These are phyloP conservation scores for Pristionchus mayeri DNA, from an alignment of 2,888 invertebrate genomes.

Conservation along the genomic window DNA sequence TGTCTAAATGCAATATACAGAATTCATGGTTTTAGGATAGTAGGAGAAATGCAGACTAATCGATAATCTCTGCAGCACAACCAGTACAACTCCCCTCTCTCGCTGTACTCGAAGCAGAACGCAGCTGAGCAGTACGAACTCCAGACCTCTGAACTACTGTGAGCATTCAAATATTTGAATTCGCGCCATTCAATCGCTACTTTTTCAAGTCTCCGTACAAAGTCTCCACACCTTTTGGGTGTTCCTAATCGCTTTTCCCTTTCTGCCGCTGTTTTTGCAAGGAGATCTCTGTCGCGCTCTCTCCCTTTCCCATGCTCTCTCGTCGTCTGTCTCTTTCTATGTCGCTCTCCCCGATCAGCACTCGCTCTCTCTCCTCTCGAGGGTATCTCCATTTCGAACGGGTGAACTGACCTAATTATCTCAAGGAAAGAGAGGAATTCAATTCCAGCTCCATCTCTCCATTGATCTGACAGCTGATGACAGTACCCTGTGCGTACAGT, in stretches of 20 bases:
- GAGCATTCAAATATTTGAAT: slow-evolving; percentile 26
- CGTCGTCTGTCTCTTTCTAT: not conserved
- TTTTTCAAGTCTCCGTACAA: not conserved
- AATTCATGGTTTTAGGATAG: not conserved
- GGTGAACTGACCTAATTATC: slow-evolving; percentile 47
- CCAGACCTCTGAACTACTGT: slow-evolving; percentile 65
- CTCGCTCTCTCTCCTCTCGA: slow-evolving; percentile 8
- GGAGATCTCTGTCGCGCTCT: not conserved
- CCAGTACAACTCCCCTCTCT: slow-evolving; percentile 58
- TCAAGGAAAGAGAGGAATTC: not conserved
- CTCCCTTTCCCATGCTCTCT: slow-evolving; percentile 34
- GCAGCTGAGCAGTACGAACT: slow-evolving; percentile 72
- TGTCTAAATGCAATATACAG: not conserved
- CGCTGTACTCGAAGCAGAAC: slow-evolving; percentile 64
- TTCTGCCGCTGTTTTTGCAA: slow-evolving; percentile 7
- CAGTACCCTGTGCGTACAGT: not conserved
- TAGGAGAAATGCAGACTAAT: not conserved
- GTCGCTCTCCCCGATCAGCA: not conserved
- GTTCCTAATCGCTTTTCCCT: not conserved
- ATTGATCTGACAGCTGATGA: slow-evolving; percentile 38
- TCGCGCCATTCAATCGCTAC: not conserved
- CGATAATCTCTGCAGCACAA: slow-evolving; percentile 49
- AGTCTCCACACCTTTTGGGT: not conserved
- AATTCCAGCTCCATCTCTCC: slow-evolving; percentile 23
- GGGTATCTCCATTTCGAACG: slow-evolving; percentile 37